Percentiles rank a stretch among this genome's conserved stretches.
Evolutionary conservation across 2,797 vertebrate species (phyloP).

Genomic region (Lagocephalus sceleratus): DNA sequence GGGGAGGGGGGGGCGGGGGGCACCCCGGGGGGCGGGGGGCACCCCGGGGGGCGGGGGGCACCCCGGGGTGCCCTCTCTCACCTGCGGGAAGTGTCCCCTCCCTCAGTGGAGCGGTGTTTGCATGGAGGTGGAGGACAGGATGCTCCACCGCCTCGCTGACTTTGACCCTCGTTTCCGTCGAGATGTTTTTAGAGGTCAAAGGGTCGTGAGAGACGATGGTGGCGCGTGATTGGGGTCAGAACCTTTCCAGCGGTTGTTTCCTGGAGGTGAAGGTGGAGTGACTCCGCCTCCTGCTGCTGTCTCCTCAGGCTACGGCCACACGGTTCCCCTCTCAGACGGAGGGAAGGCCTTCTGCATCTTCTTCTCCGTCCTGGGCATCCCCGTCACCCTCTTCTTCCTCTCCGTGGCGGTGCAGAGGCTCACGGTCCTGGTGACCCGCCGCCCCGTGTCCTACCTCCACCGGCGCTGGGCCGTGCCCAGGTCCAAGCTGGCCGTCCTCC

Average conservation of each 20-base stretch:
- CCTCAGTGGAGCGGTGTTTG: too few species aligned
- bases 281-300: slow-evolving; percentile 2
- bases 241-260: too few species aligned
- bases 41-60: too few species aligned
- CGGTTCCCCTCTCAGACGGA: slow-evolving; percentile 91
- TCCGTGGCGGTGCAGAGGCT: slow-evolving; percentile 87
- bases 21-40: too few species aligned
- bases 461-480: slow-evolving; percentile 85
- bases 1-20: background rate
- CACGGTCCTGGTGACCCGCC: slow-evolving; percentile 77
- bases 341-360: slow-evolving; percentile 95
- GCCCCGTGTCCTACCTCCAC: slow-evolving; percentile 86
- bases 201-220: too few species aligned
- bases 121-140: too few species aligned
- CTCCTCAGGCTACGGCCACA: slow-evolving; percentile 90
- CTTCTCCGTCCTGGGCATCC: slow-evolving; percentile 90
- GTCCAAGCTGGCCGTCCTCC: slow-evolving; percentile 78
- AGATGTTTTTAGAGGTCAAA: too few species aligned
- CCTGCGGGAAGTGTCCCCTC: too few species aligned
- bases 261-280: background rate
- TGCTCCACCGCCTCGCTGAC: too few species aligned
- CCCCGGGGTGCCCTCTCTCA: too few species aligned
- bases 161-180: too few species aligned
- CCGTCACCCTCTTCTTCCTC: slow-evolving; percentile 91
- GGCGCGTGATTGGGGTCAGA: too few species aligned